Percentiles rank a stretch among this genome's conserved stretches.
These are phyloP conservation scores for Parelbella ahira DNA, from an alignment of 2,888 invertebrate genomes.

Conservation along the genomic window DNA sequence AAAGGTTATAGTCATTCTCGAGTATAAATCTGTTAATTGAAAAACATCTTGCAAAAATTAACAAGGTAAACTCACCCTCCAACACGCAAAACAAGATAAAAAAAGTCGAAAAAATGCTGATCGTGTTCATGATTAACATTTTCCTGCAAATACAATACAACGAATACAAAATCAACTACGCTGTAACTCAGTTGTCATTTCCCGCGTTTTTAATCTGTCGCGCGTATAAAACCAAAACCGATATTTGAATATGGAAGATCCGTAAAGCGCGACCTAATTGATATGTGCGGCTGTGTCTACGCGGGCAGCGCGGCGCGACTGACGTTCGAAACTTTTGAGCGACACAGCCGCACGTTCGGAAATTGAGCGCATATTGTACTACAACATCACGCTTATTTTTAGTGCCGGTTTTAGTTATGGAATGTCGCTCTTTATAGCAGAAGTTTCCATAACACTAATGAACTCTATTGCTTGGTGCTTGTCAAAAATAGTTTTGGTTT, in stretches of 20 bases:
- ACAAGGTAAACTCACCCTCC: constrained; percentile 17
- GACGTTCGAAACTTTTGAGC: constrained; percentile 38
- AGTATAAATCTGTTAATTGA: background rate
- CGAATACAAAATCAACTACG: constrained; percentile 21
- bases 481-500: too few relatives aligned
- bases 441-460: too few relatives aligned
- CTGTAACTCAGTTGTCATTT: constrained; percentile 21
- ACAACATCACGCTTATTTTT: constrained; percentile 52
- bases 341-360: constrained; percentile 35
- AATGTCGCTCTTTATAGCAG: constrained; percentile 35
- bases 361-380: constrained; percentile 41
- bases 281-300: constrained; percentile 37
- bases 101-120: constrained; percentile 16
- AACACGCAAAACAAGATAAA: constrained; percentile 19
- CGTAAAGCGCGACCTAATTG: constrained; percentile 35
- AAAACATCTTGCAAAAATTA: background rate
- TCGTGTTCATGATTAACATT: constrained; percentile 21
- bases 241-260: constrained; percentile 31
- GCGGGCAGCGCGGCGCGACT: constrained; percentile 39
- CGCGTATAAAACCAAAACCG: constrained; percentile 26
- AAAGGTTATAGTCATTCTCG: too few relatives aligned
- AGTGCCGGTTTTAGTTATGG: constrained; percentile 36
- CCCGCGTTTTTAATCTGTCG: constrained; percentile 23
- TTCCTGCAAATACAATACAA: constrained; percentile 15
- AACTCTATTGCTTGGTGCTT: too few relatives aligned